These are phyloP conservation scores for cattle (Bos taurus) DNA, from an alignment of 2,113 vertebrate species.

Conservation along the genomic window DNA sequence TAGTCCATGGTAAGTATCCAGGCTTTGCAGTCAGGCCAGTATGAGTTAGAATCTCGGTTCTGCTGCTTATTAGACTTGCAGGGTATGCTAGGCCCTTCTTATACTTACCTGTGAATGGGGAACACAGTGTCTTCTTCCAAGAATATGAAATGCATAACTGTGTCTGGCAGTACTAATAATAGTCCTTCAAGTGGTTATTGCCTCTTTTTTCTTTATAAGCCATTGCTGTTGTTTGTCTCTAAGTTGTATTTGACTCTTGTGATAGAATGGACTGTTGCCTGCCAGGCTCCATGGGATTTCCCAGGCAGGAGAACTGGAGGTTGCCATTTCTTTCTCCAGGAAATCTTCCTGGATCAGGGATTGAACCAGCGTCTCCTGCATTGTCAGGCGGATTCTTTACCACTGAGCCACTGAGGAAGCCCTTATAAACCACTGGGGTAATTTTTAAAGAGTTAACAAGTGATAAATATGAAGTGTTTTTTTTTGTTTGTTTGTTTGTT, in stretches of 20 bases:
- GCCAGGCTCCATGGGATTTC: neutral
- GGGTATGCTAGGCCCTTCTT: neutral
- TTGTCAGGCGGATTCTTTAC: neutral
- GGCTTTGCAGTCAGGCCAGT: neutral
- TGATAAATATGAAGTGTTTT: neutral
- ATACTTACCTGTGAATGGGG: neutral
- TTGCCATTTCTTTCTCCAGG: neutral
- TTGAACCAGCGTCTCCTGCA: neutral
- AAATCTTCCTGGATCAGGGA: neutral
- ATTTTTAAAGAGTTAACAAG: neutral
- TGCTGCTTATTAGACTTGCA: neutral
- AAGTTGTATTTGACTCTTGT: neutral
- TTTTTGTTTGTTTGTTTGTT: neutral
- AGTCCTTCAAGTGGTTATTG: neutral
- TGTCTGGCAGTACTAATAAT: neutral
- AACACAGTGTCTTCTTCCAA: neutral
- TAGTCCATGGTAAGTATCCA: neutral
- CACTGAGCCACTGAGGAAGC: neutral
- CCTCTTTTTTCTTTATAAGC: neutral
- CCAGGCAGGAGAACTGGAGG: neutral
- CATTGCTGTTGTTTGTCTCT: neutral
- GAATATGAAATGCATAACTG: neutral
- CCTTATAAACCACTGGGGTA: neutral
- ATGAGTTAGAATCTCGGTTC: neutral
- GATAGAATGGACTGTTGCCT: neutral